Evolutionary conservation across 2,797 vertebrate species (phyloP), one percentile per base, ranked within the genome.

Genomic region (Molossus molossus): DNA sequence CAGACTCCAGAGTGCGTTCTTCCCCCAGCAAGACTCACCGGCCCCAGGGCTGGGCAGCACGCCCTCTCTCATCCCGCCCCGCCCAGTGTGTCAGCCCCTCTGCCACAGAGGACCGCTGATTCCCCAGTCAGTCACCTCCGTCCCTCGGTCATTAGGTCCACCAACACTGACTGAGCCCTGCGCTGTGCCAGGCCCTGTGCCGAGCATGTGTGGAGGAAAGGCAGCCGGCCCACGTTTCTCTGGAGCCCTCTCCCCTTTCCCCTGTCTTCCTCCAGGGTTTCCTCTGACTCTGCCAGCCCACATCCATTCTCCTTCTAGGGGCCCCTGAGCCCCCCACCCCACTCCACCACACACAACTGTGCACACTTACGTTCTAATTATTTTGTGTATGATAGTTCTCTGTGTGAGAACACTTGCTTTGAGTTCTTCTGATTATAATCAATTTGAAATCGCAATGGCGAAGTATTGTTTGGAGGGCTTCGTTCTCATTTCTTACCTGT

Each of bases 351-450:
- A 29, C 29, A 85, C n/a, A 33, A 4, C 6, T 23, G 14, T 14
- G 23, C 13, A 79, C 21, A 53, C 70, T 25, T 29, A 50, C 27
- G 14, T 94, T 85, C 84, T 25, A 55, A 64, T 76, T 50, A 25
- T 76, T 73, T 73, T 84, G 23, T 80, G 20, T 53, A 2, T 14
- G 55, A 45, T 65, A 60, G 65, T 64, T 84, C 33, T 86, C 2
- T 90, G n/a, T 86, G 40, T 67, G 70, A 77, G 62, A 90, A 48
- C 4, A n/a, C 23, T 70, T 73, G 33, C 55, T 93, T 88, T 92
- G 73, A 77, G 55, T 87, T 90, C 79, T 88, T 94, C 82, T 69
- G 33, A 69, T 72, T 27, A 3, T 50, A 70, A 60, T 85, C 76
- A 17, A 79, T 92, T 94, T 94, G 77, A 82, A 80, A n/a, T 20